These are phyloP conservation scores for Drosophila orosa DNA, from an alignment of 1,140 invertebrate species.

Conservation along the genomic window DNA sequence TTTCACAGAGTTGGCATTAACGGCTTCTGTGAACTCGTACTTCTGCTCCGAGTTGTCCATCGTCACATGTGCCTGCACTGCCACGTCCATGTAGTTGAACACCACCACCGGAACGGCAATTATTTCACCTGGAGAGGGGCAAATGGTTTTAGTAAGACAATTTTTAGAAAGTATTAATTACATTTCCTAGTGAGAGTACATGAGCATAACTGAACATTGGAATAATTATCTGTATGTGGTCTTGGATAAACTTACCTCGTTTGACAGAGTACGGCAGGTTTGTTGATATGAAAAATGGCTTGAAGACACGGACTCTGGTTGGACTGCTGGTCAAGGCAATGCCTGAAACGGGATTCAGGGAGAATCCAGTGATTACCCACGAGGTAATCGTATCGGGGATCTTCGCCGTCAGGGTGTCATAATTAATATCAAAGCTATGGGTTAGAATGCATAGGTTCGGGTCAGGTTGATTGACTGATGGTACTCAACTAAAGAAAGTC, in stretches of 20 bases:
- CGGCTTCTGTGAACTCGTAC: conserved; percentile 90
- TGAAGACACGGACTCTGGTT: conserved; percentile 93
- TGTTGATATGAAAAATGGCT: conserved; percentile 94
- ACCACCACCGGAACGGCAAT: conserved; percentile 75
- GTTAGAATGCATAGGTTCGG: too few species aligned
- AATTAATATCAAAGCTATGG: conserved; percentile 31
- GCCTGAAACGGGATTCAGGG: conserved; percentile 92
- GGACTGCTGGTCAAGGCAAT: conserved; percentile 91
- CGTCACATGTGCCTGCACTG: conserved; percentile 91
- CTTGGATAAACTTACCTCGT: conserved; percentile 85
- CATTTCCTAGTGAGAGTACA: too few species aligned
- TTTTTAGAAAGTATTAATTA: neutral
- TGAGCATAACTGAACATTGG: too few species aligned
- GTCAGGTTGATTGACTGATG: neutral
- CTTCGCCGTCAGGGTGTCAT: conserved; percentile 74
- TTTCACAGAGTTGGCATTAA: conserved; percentile 84
- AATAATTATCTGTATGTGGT: neutral
- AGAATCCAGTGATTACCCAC: conserved; percentile 97
- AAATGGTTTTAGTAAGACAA: neutral
- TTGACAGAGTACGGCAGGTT: conserved; percentile 93
- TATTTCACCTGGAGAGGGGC: conserved; percentile 57
- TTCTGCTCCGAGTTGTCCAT: conserved; percentile 92
- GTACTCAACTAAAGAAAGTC: neutral
- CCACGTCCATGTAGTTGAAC: conserved; percentile 85
- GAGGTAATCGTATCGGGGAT: conserved; percentile 96